Evolutionary conservation across 2,888 invertebrate genomes (phyloP).

Genomic region (Podotricha telesiphe): DNA sequence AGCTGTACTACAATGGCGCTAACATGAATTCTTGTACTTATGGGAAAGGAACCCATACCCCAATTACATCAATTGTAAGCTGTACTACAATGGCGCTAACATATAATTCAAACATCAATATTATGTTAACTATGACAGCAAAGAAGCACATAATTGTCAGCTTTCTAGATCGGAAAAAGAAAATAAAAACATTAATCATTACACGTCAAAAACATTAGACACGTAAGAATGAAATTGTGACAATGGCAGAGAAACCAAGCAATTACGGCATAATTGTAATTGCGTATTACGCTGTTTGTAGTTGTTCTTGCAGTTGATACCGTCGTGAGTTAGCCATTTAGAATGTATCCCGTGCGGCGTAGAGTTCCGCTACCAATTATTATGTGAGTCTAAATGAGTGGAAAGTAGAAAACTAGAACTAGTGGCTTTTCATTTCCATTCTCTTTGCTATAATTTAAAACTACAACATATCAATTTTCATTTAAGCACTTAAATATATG

Average conservation of each 20-base stretch:
- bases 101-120: constrained; percentile 5
- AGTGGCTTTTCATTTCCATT: no score
- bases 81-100: background rate
- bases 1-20: no score
- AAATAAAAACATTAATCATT: constrained; percentile 29
- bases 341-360: background rate
- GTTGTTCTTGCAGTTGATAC: background rate
- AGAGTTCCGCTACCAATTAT: background rate
- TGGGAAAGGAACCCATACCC: no score
- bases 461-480: no score
- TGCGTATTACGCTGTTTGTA: constrained; percentile 12
- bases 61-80: background rate
- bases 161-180: constrained; percentile 22
- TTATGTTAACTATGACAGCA: background rate
- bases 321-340: background rate
- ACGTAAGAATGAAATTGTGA: constrained; percentile 30
- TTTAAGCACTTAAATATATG: no score
- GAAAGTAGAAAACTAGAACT: background rate
- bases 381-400: background rate
- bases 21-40: no score
- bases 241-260: constrained; percentile 34
- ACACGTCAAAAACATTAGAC: constrained; percentile 36
- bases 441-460: no score
- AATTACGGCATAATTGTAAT: constrained; percentile 38
- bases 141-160: constrained; percentile 3